Percentiles rank a stretch among this genome's conserved stretches.
Evolutionary conservation across 2,797 vertebrate species (phyloP).

Genomic region (Sphaeramia orbicularis): DNA sequence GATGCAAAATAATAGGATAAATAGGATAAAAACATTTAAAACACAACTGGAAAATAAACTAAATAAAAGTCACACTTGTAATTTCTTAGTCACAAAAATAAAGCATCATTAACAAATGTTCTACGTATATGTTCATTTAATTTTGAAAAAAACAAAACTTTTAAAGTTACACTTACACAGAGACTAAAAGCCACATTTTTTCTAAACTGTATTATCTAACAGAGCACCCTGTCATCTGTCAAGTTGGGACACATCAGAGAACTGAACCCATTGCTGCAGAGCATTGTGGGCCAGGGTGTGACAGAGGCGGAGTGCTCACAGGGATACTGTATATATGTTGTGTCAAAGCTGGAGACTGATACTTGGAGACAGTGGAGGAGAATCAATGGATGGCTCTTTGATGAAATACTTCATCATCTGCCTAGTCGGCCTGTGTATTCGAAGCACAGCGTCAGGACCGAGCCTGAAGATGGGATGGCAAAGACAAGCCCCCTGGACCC

Average conservation of each 20-base stretch:
- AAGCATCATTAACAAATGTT: no score
- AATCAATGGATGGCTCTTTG: conserved; percentile 18
- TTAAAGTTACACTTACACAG: no score
- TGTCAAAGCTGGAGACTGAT: background rate
- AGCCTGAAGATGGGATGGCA: background rate
- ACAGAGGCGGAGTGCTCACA: background rate
- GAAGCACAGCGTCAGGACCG: conserved; percentile 1
- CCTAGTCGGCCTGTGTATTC: conserved; percentile 18
- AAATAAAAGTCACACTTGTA: no score
- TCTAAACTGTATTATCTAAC: no score
- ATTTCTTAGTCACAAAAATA: no score
- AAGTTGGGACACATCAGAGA: background rate
- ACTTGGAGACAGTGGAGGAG: background rate
- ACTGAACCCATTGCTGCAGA: conserved; percentile 9
- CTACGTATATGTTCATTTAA: no score
- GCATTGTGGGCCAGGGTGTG: conserved; percentile 11
- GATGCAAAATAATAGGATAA: no score
- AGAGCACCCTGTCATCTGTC: background rate
- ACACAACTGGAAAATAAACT: no score
- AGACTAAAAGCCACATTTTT: no score
- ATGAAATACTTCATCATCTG: conserved; percentile 11
- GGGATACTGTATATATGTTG: conserved; percentile 16
- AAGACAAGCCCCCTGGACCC: conserved; percentile 1
- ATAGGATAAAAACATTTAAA: no score
- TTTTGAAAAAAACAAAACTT: no score